Conservation (phyloP, 2,113 vertebrate genomes). For the Myxocyprinus asiaticus region DNA sequence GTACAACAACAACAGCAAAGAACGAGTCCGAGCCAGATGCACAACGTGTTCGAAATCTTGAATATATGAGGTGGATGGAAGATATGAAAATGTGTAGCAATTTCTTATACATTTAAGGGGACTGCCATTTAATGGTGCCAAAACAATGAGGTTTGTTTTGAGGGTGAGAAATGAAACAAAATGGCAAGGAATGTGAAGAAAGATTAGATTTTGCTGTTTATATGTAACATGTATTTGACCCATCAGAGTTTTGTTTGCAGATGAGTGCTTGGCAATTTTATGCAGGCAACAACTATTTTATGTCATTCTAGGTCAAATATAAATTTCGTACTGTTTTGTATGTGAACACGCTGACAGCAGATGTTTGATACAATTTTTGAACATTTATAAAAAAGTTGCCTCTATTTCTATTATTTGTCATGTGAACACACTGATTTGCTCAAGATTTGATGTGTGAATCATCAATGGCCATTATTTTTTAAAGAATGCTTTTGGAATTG, state of each 20-base stretch:
- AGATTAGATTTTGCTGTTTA: too few relatives aligned
- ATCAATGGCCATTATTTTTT: neutral
- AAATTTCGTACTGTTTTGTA: slow-evolving; percentile 5
- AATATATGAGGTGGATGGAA: neutral
- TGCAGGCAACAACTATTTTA: neutral
- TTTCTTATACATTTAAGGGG: neutral
- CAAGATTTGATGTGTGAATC: neutral
- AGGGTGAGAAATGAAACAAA: neutral
- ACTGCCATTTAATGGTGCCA: neutral
- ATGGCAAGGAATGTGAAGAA: neutral
- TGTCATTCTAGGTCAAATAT: neutral
- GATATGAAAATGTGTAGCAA: neutral
- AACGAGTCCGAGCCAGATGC: slow-evolving; percentile 58
- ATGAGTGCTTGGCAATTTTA: neutral
- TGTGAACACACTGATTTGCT: neutral
- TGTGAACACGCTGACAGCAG: neutral
- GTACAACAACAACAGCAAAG: slow-evolving; percentile 64
- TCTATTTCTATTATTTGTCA: neutral
- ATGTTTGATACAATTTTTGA: neutral
- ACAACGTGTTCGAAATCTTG: slow-evolving; percentile 56
- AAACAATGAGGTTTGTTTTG: neutral
- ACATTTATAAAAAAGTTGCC: slow-evolving; percentile 1
- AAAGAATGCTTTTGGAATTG: neutral
- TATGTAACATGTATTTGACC: too few relatives aligned
- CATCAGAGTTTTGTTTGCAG: slow-evolving; percentile 14